A percentile compares a stretch with the other conserved stretches of the same genome.
phyloP scores from a whole-genome alignment of 2,888 invertebrate genomes.

The Eueremaeus valkanovi region DNA sequence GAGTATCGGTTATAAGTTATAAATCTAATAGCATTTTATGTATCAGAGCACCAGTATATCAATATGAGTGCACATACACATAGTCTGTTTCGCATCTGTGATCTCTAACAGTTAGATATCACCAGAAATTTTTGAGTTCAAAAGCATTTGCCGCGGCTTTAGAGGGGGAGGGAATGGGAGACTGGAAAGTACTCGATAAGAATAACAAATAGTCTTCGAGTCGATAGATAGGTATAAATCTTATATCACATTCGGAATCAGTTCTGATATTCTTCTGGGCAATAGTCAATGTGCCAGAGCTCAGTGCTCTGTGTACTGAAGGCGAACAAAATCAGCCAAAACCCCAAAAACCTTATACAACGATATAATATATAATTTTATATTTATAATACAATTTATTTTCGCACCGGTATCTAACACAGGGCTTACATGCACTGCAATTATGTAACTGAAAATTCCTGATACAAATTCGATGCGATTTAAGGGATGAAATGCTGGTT shows the following conservation, averaged over 20 bases:
- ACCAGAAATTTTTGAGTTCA: not conserved
- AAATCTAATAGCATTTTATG: no score
- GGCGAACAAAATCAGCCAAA: no score
- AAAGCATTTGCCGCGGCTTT: not conserved
- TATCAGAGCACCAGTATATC: no score
- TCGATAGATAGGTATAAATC: not conserved
- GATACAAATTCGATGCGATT: no score
- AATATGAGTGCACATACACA: not conserved
- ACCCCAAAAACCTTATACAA: no score
- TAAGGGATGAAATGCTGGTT: no score
- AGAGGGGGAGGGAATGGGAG: not conserved
- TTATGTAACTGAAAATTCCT: no score
- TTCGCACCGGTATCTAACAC: no score
- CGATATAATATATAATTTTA: no score
- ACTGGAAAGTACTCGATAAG: not conserved
- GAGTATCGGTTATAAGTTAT: conserved; percentile 4
- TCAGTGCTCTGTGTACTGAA: no score
- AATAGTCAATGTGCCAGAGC: not conserved
- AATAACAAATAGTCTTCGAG: conserved; percentile 28
- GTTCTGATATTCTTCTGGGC: not conserved
- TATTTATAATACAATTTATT: no score
- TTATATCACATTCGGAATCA: not conserved
- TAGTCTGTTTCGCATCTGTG: conserved; percentile 25
- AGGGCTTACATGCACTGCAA: no score
- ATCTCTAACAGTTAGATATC: not conserved